Evolutionary conservation across 2,797 vertebrate genomes (phyloP).

Genomic region (Poecilia velifera): DNA sequence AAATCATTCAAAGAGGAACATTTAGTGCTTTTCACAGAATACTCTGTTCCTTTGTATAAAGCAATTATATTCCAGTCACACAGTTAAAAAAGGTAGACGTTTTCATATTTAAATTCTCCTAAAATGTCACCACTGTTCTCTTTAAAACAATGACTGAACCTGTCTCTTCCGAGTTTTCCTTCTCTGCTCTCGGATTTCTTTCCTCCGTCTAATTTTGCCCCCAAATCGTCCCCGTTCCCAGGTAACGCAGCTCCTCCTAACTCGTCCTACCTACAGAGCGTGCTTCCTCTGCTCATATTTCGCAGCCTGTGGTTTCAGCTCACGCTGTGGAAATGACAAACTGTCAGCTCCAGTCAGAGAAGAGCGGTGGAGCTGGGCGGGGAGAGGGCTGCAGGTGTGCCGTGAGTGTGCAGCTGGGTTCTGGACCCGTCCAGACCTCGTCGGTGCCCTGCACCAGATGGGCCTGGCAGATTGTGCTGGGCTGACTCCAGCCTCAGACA

Average conservation of each 20-base stretch:
- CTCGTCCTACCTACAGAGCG: slow-evolving; percentile 12
- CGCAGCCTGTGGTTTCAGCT: slow-evolving; percentile 27
- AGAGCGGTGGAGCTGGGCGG: neutral
- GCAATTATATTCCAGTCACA: neutral
- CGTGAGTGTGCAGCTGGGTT: slow-evolving; percentile 2
- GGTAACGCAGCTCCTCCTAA: neutral
- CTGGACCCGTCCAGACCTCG: slow-evolving; percentile 47
- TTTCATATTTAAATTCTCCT: neutral
- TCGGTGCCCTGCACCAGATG: slow-evolving; percentile 48
- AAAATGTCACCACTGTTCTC: neutral
- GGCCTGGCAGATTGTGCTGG: slow-evolving; percentile 43
- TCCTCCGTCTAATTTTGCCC: neutral
- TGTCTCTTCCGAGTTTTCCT: neutral
- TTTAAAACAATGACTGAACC: neutral
- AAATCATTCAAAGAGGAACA: neutral
- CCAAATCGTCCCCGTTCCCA: neutral
- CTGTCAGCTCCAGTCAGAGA: slow-evolving; percentile 27
- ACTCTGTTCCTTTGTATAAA: neutral
- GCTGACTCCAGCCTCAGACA: slow-evolving; percentile 36
- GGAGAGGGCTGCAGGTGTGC: neutral
- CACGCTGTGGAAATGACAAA: slow-evolving; percentile 54
- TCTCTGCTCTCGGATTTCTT: neutral
- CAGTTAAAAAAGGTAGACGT: neutral
- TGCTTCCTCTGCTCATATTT: slow-evolving; percentile 7
- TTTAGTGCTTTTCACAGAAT: slow-evolving; percentile 6